A percentile compares a stretch with the other conserved stretches of the same genome.
phyloP scores from a whole-genome alignment of 2,113 vertebrate genomes.

The Perca fluviatilis region DNA sequence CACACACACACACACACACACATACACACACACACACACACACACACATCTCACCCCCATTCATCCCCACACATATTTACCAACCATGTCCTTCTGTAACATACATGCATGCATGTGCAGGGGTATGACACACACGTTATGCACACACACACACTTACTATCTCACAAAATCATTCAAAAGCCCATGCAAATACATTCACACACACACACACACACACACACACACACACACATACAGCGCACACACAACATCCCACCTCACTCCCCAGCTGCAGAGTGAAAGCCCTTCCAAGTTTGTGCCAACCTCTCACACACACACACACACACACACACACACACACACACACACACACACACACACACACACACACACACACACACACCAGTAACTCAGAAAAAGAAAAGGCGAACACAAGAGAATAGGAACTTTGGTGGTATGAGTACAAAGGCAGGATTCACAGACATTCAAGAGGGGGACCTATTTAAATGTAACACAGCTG shows the following conservation, averaged over 20 bases:
- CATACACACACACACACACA: slow-evolving; percentile 13
- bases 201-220: slow-evolving; percentile 17
- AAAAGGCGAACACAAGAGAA: slow-evolving; percentile 53
- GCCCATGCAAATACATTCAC: slow-evolving; percentile 25
- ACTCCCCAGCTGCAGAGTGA: slow-evolving; percentile 76
- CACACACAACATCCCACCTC: slow-evolving; percentile 26
- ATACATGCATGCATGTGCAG: neutral
- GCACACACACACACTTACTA: neutral
- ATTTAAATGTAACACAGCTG: slow-evolving; percentile 80
- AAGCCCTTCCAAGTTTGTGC: slow-evolving; percentile 71
- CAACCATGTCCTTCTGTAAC: neutral
- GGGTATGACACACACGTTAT: neutral
- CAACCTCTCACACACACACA: slow-evolving; percentile 41
- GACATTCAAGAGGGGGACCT: slow-evolving; percentile 59
- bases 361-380: slow-evolving; percentile 10
- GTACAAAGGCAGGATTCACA: slow-evolving; percentile 82
- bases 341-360: slow-evolving; percentile 10
- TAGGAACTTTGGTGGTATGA: slow-evolving; percentile 61
- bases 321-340: slow-evolving; percentile 14
- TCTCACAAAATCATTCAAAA: slow-evolving; percentile 6
- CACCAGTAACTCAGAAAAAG: slow-evolving; percentile 46
- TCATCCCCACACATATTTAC: slow-evolving; percentile 15
- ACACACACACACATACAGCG: neutral
- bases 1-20: slow-evolving; percentile 25
- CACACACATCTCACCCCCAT: slow-evolving; percentile 11